Conservation (phyloP, 1,140 invertebrate species). For the Acyrthosiphon pisum region DNA sequence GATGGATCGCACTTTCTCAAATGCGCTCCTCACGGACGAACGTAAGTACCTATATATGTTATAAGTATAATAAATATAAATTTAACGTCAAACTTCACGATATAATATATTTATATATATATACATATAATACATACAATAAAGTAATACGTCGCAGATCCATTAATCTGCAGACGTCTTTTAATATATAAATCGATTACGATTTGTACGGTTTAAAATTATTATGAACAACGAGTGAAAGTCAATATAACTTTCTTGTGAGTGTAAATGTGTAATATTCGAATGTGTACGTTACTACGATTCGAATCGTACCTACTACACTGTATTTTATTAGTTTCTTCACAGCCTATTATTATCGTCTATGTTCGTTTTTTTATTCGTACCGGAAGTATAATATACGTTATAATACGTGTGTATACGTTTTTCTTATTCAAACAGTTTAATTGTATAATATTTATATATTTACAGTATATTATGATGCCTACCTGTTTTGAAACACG, state of each 20-base stretch:
- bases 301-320: not conserved
- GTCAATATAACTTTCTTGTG: not conserved
- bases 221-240: not conserved
- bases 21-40: not conserved
- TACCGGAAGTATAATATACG: not conserved
- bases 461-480: not conserved
- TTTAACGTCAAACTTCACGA: not conserved
- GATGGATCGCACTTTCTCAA: not conserved
- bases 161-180: not conserved
- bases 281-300: not conserved
- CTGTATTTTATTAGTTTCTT: conserved; percentile 1
- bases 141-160: not conserved
- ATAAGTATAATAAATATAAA: not conserved
- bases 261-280: not conserved
- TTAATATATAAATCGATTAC: not conserved
- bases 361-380: not conserved
- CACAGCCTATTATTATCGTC: not conserved
- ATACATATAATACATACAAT: not conserved
- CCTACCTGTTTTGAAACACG: not conserved
- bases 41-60: not conserved
- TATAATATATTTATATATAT: not conserved
- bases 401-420: not conserved
- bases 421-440: not conserved
- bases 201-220: conserved; percentile 5
- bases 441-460: not conserved